Evolutionary conservation across 2,888 invertebrate species (phyloP), one percentile per base, ranked within the genome.

Genomic region (Corbicula japonica): DNA sequence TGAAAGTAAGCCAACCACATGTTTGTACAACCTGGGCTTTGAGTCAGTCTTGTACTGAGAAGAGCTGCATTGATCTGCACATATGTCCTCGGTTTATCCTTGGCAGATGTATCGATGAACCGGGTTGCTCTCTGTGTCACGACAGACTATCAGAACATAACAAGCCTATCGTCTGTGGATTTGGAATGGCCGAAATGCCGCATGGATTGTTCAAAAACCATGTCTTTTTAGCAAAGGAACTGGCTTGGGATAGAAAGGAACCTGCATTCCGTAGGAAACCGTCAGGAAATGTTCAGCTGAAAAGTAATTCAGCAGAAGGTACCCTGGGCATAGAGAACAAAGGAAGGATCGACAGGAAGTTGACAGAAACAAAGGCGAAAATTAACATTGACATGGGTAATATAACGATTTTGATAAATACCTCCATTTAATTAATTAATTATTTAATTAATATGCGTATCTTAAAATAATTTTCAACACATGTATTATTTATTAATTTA

Each of bases 81-180:
- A 44, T 84, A n/a, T 86, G 86, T 71, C 74, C 74, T 56, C 74
- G 80, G n/a, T 80, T 73, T 56, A 35, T 84, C 2, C 71, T 62
- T 56, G 80, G 80, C 3, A 61, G 76, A 21, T 86, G 86, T 48
- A 56, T 76, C 21, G 62, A 74, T 35, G 80, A 65, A 15, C 52
- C 61, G 23, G 58, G 23, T n/a, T 86, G 86, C 54, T 12, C 46
- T 0, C 35, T 77, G 21, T 54, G 23, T 10, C 81, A 81, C 75
- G 70, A 76, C 23, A 52, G 41, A 23, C 21, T 8, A 12, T 75
- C 77, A 18, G 44, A 48, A 1, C 81, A 81, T 35, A 81, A 81
- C 54, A 63, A 63, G 30, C 71, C 72, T n/a, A 75, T 81, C 32
- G 56, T 75, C 2, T 54, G 68, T 56, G 75, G 75, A 3, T 81